Evolutionary conservation across 2,888 invertebrate genomes (phyloP), one percentile per base, ranked within the genome.

Genomic region (Lobophora halterata): DNA sequence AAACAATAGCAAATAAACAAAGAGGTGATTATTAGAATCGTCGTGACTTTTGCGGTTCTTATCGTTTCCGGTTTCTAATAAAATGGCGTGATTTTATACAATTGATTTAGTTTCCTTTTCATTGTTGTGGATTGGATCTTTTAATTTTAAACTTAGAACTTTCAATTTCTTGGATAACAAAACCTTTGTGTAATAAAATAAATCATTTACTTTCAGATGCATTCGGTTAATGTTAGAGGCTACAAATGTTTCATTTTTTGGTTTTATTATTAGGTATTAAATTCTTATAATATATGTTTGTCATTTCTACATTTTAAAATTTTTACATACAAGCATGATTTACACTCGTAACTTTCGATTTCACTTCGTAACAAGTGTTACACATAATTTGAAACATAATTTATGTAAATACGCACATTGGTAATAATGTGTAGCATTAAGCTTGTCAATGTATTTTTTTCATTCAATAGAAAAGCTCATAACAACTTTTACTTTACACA

Each of bases 161-260:
- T 42, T 42, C 42, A 32, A 23, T 36, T 36, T 31, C 16, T 24
- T n/a, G 20, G 9, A 20, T 13, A 17, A 33, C 32, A 43, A 36
- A 21, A 17, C 9, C 5, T 16, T 18, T 20, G 11, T 25, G 26
- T 26, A 25, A 14, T 3, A 1, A 17, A 11, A 11, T 12, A 7
- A n/a, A n/a, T 13, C 18, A 2, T 13, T 24, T 28, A 6, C 18
- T 24, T 28, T 29, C 8, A 5, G 2, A 11, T 24, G 6, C 3
- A 3, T 17, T n/a, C 17, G 17, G 2, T n/a, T n/a, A n/a, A n/a
- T n/a, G n/a, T n/a, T n/a, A n/a, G n/a, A n/a, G n/a, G n/a, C n/a
- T n/a, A n/a, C n/a, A n/a, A n/a, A n/a, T n/a, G n/a, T n/a, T n/a
- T n/a, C n/a, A n/a, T n/a, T n/a, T n/a, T n/a, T n/a, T n/a, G n/a